Percentiles rank a stretch among this genome's conserved stretches.
Conservation (phyloP, 2,888 invertebrate genomes). For the Ditula angustiorana region DNA sequence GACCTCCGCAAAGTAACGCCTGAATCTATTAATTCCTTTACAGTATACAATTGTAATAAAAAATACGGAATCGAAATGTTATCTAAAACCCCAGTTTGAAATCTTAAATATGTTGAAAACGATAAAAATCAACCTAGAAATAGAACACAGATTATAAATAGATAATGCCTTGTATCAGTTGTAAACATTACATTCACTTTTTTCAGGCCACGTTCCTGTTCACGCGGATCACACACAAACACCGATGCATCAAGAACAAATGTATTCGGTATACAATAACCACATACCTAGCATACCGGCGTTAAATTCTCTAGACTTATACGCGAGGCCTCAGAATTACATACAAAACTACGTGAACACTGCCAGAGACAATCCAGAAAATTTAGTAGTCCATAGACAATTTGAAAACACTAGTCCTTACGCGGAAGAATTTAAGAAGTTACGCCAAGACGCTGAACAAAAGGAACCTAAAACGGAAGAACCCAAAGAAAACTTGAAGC, state of each 20-base stretch:
- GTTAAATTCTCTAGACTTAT: conserved; percentile 62
- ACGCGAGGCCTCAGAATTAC: conserved; percentile 65
- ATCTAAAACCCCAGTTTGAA: too few species aligned
- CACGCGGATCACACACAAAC: conserved; percentile 51
- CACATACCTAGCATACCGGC: conserved; percentile 61
- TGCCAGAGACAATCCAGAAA: conserved; percentile 72
- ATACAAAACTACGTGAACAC: conserved; percentile 61
- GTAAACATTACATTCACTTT: background rate
- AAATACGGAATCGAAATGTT: too few species aligned
- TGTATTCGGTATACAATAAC: conserved; percentile 66
- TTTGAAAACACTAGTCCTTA: conserved; percentile 69
- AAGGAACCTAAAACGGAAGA: conserved; percentile 63
- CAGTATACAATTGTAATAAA: too few species aligned
- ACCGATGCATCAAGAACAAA: conserved; percentile 58
- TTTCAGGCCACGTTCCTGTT: conserved; percentile 69
- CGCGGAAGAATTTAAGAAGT: conserved; percentile 67
- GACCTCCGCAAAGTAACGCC: too few species aligned
- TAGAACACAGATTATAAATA: too few species aligned
- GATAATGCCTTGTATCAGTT: too few species aligned
- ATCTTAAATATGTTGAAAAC: too few species aligned
- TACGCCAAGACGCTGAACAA: conserved; percentile 52
- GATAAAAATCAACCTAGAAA: too few species aligned
- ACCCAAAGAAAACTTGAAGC: conserved; percentile 76
- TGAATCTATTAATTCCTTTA: too few species aligned
- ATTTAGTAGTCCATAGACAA: conserved; percentile 72